Base-by-base conservation (phyloP, 2,797 vertebrate genomes). In the Petrocephalus sullivani region DNA sequence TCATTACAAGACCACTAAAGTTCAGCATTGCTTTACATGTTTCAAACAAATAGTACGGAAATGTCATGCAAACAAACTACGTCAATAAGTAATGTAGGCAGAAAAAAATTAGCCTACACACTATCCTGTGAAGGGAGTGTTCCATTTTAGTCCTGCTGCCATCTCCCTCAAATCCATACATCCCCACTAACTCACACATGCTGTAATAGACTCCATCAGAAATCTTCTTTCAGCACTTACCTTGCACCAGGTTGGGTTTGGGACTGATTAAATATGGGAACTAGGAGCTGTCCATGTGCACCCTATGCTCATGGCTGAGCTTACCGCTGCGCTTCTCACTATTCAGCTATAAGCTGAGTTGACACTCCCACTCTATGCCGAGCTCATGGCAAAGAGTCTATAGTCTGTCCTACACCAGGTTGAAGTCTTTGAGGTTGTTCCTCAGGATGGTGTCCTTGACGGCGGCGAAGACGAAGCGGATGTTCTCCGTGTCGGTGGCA, bases 361-460 rank as follows among this genome's bases (percentile, higher is more conserved):
- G 8, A 51, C 49, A 3, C 53, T 28, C 53, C 28, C 33, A 2
- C 54, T 33, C 54, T 58, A 58, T 60, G 19, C 53, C 12, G 0
- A 85, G 54, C 84, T 46, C 41, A 21, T 19, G 53, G 28, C 51
- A 57, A 33, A 54, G 12, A 21, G 81, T 10, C 56, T 58, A 16
- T 3, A 16, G 21, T 37, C 33, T 49, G 19, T 33, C 88, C 88
- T 91, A 97, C 89, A 98, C 95, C 21, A 98, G 92, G 89, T 96
- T 97, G 94, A 97, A 97, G 41, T 98, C 96, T 90, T 91, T 93
- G 83, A 97, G 95, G 91, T 98, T 98, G 90, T 96, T 93, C 53
- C 96, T 95, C 60, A 98, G 96, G 92, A 98, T 98, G 3, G 96
- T 98, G 94, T 98, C 97, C 92, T 97, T 98, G 89, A 98, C 97